Conservation (phyloP, 2,797 vertebrate species). For the Neopelma chrysocephalum region DNA sequence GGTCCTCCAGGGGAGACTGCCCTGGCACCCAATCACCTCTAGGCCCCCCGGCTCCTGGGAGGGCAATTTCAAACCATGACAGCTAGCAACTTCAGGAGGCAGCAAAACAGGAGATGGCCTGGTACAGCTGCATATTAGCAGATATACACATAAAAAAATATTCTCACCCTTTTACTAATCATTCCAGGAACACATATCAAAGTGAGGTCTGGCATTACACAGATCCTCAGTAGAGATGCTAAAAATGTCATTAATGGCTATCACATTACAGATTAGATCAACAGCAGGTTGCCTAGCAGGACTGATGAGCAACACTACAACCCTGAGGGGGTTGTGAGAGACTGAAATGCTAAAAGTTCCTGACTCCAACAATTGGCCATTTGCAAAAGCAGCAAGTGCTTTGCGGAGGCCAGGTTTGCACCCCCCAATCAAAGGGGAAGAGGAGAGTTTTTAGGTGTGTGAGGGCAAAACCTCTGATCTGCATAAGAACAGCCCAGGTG, state of each 20-base stretch:
- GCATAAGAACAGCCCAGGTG: too few relatives aligned
- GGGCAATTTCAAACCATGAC: too few relatives aligned
- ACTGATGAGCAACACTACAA: neutral
- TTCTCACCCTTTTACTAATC: neutral
- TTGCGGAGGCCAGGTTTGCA: too few relatives aligned
- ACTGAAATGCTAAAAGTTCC: too few relatives aligned
- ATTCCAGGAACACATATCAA: neutral
- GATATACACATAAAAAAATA: neutral
- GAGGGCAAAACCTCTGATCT: too few relatives aligned
- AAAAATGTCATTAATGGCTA: neutral
- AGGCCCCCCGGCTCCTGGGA: too few relatives aligned
- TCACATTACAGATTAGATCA: neutral
- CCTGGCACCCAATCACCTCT: too few relatives aligned
- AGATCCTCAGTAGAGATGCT: neutral
- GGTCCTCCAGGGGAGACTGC: too few relatives aligned
- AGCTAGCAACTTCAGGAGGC: neutral
- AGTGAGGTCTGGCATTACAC: neutral
- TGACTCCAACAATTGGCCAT: too few relatives aligned
- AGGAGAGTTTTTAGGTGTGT: too few relatives aligned
- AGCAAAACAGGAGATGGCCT: neutral
- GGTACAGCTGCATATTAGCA: neutral
- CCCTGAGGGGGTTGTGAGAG: neutral
- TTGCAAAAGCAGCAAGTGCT: too few relatives aligned
- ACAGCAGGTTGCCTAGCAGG: neutral
- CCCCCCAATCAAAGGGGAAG: too few relatives aligned